Evolutionary conservation across 2,888 invertebrate species (phyloP).

Genomic region (Lumbricus terrestris): DNA sequence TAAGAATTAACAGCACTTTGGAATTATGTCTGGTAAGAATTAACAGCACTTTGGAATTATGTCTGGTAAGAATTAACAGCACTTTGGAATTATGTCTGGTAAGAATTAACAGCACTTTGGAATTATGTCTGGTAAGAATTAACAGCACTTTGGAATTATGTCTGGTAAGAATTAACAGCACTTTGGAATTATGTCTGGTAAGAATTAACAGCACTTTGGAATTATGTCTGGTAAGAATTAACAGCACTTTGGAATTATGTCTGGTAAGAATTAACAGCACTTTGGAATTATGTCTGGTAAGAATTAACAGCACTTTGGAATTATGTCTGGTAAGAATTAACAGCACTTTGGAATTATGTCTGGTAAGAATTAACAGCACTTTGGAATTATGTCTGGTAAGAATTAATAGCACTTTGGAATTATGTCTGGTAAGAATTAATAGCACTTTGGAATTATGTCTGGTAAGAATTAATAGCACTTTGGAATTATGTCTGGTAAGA

Average conservation of each 20-base stretch:
- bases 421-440: slow-evolving; percentile 13
- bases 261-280: too few species aligned
- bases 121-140: not conserved
- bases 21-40: slow-evolving; percentile 18
- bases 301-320: not conserved
- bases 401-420: too few species aligned
- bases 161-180: not conserved
- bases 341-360: too few species aligned
- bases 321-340: not conserved
- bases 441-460: not conserved
- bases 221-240: slow-evolving; percentile 9
- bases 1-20: too few species aligned
- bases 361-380: not conserved
- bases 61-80: too few species aligned
- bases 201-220: too few species aligned
- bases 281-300: too few species aligned
- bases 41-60: not conserved
- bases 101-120: not conserved
- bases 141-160: too few species aligned
- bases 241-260: not conserved
- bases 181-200: not conserved
- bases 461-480: too few species aligned
- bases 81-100: too few species aligned
- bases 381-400: not conserved
- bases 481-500: slow-evolving; percentile 23